Conservation (phyloP, 2,888 invertebrate genomes). For the Urechis unicinctus region DNA sequence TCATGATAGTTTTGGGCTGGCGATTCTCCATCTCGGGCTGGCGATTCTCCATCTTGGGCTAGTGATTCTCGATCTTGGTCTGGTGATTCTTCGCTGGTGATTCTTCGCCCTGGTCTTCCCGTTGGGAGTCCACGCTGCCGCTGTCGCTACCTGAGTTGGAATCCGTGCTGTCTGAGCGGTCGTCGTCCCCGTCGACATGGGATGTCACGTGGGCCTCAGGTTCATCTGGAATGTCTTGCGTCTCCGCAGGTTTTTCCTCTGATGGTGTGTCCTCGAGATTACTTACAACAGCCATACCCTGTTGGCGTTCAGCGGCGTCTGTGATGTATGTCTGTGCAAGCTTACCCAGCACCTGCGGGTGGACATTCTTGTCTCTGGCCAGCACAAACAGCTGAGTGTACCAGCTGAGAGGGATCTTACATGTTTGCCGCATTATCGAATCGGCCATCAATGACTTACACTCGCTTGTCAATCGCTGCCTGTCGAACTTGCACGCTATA, state of each 20-base stretch:
- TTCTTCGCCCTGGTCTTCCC: not conserved
- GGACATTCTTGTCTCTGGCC: constrained; percentile 32
- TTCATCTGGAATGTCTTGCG: not conserved
- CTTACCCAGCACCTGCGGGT: constrained; percentile 26
- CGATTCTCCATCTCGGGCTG: no score
- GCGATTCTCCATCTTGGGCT: no score
- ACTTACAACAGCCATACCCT: not conserved
- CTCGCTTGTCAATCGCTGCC: not conserved
- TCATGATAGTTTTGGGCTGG: no score
- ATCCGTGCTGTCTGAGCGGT: no score
- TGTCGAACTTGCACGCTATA: constrained; percentile 11
- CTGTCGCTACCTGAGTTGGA: no score
- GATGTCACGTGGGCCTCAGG: not conserved
- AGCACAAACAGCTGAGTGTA: constrained; percentile 28
- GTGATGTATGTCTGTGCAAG: constrained; percentile 15
- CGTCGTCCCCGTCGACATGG: not conserved
- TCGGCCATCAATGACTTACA: not conserved
- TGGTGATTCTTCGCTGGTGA: not conserved
- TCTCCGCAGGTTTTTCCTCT: constrained; percentile 5
- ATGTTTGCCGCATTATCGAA: constrained; percentile 20
- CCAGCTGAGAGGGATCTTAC: constrained; percentile 33
- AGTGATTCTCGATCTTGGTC: no score
- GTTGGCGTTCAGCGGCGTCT: not conserved
- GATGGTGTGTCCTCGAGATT: not conserved
- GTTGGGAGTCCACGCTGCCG: no score